Percentiles rank a stretch among this genome's conserved stretches.
Conservation (phyloP, 2,113 vertebrate species). For the Calyptomena viridis region DNA sequence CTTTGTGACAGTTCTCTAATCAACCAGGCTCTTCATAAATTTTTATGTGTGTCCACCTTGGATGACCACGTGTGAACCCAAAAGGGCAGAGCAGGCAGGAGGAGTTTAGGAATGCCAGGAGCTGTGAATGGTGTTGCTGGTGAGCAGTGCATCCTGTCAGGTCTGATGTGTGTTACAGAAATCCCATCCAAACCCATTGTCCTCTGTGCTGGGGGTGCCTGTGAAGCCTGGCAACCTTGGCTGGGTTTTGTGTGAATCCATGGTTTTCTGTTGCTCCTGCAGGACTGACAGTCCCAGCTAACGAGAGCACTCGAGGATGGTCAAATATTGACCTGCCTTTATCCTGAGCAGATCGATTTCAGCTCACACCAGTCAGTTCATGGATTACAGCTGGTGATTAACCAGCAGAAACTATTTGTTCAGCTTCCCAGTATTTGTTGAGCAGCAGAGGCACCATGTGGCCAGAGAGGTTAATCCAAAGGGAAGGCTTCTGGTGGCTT, state of each 20-base stretch:
- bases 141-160: not conserved
- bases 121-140: not conserved
- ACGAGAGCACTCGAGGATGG: not conserved
- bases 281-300: not conserved
- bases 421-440: slow-evolving; percentile 13
- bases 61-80: not conserved
- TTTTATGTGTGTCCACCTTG: not conserved
- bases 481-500: not conserved
- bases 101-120: not conserved
- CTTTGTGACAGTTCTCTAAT: not conserved
- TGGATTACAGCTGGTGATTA: slow-evolving; percentile 47
- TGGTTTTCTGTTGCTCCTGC: slow-evolving; percentile 15
- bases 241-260: not conserved
- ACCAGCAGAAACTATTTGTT: not conserved
- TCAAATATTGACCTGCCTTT: slow-evolving; percentile 23
- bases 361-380: not conserved
- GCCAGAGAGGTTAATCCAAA: slow-evolving; percentile 58
- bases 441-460: slow-evolving; percentile 65
- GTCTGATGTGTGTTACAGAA: not conserved
- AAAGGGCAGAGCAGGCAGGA: not conserved
- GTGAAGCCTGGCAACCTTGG: not conserved
- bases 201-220: accelerated
- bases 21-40: not conserved
- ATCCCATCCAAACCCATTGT: not conserved
- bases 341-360: not conserved